Percentiles rank a stretch among this genome's conserved stretches.
phyloP scores from a whole-genome alignment of 2,888 invertebrate species.

The Pegoplata infirma region DNA sequence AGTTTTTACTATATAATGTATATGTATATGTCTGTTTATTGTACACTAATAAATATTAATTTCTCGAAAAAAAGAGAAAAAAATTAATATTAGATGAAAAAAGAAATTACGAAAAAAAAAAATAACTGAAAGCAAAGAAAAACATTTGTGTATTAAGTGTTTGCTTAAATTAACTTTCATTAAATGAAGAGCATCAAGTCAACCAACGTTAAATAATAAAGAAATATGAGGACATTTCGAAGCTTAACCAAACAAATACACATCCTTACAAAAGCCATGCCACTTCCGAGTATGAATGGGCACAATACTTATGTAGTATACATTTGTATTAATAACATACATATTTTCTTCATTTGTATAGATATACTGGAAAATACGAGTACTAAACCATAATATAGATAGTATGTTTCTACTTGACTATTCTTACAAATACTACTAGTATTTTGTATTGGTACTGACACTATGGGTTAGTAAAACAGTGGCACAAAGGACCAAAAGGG shows the following conservation, averaged over 20 bases:
- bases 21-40: conserved; percentile 51
- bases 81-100: conserved; percentile 7
- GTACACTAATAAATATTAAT: conserved; percentile 60
- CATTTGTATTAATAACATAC: too few species aligned
- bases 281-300: not conserved
- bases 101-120: conserved; percentile 25
- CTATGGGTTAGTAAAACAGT: too few species aligned
- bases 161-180: conserved; percentile 60
- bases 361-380: conserved; percentile 24
- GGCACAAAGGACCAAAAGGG: too few species aligned
- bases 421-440: not conserved
- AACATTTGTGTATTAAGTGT: conserved; percentile 58
- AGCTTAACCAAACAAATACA: conserved; percentile 26
- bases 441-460: not conserved
- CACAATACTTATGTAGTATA: not conserved
- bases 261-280: not conserved
- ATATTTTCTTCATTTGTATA: too few species aligned
- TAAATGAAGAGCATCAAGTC: conserved; percentile 52
- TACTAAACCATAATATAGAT: conserved; percentile 44
- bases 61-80: conserved; percentile 32
- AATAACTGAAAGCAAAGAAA: conserved; percentile 34
- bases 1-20: not conserved
- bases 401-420: not conserved
- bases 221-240: conserved; percentile 57
- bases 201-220: conserved; percentile 55